These are phyloP conservation scores for Teinopalpus imperialis DNA, from an alignment of 2,888 invertebrate genomes.

Conservation along the genomic window DNA sequence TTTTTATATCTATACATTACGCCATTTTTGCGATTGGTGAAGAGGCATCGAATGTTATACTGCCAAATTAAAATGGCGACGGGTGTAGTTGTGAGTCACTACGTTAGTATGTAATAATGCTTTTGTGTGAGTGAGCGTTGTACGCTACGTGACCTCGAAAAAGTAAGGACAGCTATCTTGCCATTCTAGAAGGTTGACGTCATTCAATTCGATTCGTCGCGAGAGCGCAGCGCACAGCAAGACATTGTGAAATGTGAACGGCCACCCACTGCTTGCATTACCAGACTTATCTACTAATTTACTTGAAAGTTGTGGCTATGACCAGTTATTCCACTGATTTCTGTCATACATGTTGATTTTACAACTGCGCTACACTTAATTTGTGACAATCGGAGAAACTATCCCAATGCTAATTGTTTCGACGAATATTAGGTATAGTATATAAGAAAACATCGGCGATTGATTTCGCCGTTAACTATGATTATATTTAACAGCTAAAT, in stretches of 20 bases:
- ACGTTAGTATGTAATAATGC: slow-evolving; percentile 33
- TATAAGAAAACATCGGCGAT: slow-evolving; percentile 50
- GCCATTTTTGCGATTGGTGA: slow-evolving; percentile 9
- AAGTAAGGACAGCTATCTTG: slow-evolving; percentile 62
- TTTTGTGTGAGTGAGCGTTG: slow-evolving; percentile 63
- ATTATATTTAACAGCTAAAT: slow-evolving; percentile 16
- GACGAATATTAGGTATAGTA: slow-evolving; percentile 78
- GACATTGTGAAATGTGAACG: slow-evolving; percentile 81
- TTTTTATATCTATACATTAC: slow-evolving; percentile 11
- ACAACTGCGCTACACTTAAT: slow-evolving; percentile 61
- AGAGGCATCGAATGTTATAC: slow-evolving; percentile 40
- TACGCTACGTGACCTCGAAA: slow-evolving; percentile 72
- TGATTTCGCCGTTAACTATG: slow-evolving; percentile 40
- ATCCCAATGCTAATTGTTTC: slow-evolving; percentile 74
- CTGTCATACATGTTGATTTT: slow-evolving; percentile 72
- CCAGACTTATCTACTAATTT: slow-evolving; percentile 65
- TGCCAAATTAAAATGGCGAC: slow-evolving; percentile 44
- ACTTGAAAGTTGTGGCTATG: slow-evolving; percentile 76
- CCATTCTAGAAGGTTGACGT: slow-evolving; percentile 79
- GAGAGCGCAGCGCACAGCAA: slow-evolving; percentile 64
- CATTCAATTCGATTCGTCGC: slow-evolving; percentile 55
- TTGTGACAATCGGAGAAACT: slow-evolving; percentile 68
- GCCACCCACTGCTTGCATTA: slow-evolving; percentile 73
- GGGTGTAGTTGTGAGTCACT: slow-evolving; percentile 34
- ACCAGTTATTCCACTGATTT: slow-evolving; percentile 74